Evolutionary conservation across 2,113 vertebrate genomes (phyloP).

Genomic region (Eudyptes chrysolophus): DNA sequence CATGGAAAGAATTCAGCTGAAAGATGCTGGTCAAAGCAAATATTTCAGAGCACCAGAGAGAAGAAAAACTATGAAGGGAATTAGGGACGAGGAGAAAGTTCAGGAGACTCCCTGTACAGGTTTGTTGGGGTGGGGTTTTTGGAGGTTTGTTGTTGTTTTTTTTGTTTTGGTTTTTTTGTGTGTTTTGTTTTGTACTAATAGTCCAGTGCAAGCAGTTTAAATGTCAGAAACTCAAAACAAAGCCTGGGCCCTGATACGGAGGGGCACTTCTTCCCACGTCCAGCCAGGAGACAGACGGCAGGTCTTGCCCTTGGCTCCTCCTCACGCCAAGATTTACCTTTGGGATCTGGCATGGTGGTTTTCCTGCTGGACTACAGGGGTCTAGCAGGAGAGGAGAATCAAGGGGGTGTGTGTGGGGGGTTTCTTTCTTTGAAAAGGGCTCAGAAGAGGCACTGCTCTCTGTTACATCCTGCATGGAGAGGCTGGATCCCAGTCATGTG

Average conservation of each 20-base stretch:
- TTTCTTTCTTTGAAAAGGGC: neutral
- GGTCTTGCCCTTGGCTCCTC: neutral
- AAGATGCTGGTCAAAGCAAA: neutral
- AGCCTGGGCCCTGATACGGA: neutral
- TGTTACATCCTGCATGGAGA: neutral
- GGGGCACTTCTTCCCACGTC: neutral
- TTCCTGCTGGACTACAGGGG: neutral
- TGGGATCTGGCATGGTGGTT: neutral
- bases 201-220: neutral
- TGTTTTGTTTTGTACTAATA: neutral
- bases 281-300: neutral
- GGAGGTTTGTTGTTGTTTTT: neutral
- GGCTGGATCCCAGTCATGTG: neutral
- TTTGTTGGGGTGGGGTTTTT: neutral
- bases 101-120: neutral
- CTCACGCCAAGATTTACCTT: neutral
- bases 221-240: neutral
- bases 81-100: neutral
- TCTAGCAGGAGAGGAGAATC: neutral
- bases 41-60: neutral
- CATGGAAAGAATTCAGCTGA: neutral
- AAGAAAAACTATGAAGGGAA: neutral
- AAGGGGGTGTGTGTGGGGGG: fast-evolving
- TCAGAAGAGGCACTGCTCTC: neutral
- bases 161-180: neutral